A percentile compares a stretch with the other conserved stretches of the same genome.
phyloP scores from a whole-genome alignment of 2,113 vertebrate genomes.

The Pagrus major region DNA sequence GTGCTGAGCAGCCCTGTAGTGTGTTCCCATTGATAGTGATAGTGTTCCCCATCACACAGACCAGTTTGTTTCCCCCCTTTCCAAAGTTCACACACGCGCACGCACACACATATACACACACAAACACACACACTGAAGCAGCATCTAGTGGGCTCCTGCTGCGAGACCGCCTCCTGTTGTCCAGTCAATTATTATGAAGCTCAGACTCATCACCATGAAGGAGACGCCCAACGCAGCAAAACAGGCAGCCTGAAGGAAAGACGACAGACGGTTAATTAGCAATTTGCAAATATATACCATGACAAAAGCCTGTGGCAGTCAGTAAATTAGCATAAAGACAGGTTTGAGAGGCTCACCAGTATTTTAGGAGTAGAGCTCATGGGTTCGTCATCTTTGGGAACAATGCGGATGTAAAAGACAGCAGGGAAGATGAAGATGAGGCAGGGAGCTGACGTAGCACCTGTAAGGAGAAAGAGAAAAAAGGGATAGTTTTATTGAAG shows the following conservation, averaged over 20 bases:
- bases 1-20: slow-evolving; percentile 31
- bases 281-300: background rate
- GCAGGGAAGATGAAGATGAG: slow-evolving; percentile 99
- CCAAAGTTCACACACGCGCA: slow-evolving; percentile 8
- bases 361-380: slow-evolving; percentile 91
- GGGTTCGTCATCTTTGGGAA: slow-evolving; percentile 94
- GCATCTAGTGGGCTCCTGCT: slow-evolving; percentile 90
- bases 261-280: background rate
- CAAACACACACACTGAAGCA: slow-evolving; percentile 18
- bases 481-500: background rate
- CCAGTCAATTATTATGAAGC: slow-evolving; percentile 98
- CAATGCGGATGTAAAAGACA: slow-evolving; percentile 96
- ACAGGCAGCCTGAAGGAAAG: slow-evolving; percentile 86
- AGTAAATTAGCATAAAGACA: background rate
- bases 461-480: slow-evolving; percentile 76
- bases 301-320: background rate
- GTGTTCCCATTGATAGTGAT: slow-evolving; percentile 46
- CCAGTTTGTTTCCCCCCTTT: background rate
- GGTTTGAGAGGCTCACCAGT: slow-evolving; percentile 83
- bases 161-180: slow-evolving; percentile 83
- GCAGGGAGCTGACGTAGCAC: slow-evolving; percentile 96
- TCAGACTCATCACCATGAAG: slow-evolving; percentile 98
- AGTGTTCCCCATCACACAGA: slow-evolving; percentile 46
- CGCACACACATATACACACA: background rate
- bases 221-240: slow-evolving; percentile 92